These are phyloP conservation scores for Panagrolaimus sp. DNA, from an alignment of 1,140 invertebrate species.

Conservation along the genomic window DNA sequence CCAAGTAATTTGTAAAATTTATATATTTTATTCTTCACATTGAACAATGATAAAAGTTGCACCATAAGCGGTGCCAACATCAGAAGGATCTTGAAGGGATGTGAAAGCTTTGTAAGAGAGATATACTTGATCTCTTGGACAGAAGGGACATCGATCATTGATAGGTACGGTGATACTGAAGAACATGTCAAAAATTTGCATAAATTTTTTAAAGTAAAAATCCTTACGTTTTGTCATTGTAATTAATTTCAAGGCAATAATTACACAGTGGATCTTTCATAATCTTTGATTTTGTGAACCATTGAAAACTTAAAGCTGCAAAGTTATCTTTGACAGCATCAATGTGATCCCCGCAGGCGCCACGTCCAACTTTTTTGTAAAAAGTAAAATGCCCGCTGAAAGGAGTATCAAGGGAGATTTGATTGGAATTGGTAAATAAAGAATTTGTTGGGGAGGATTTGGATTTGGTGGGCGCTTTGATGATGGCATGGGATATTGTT, in stretches of 20 bases:
- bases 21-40: too few species aligned
- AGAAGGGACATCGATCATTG: neutral
- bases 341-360: neutral
- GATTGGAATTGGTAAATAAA: too few species aligned
- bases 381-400: neutral
- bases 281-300: neutral
- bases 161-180: neutral
- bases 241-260: neutral
- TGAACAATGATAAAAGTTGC: too few species aligned
- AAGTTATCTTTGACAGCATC: neutral
- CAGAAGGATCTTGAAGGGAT: neutral
- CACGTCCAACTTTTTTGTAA: neutral
- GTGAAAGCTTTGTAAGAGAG: neutral
- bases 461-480: too few species aligned
- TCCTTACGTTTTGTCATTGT: constrained; percentile 2
- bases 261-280: neutral
- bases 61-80: too few species aligned
- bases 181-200: neutral
- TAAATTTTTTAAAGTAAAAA: neutral
- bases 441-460: too few species aligned
- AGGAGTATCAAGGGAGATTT: too few species aligned
- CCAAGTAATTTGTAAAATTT: too few species aligned
- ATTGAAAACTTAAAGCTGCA: neutral
- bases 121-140: neutral
- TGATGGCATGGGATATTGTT: too few species aligned